Evolutionary conservation across 2,888 invertebrate genomes (phyloP).

Genomic region (Chalcosyrphus nemorum): DNA sequence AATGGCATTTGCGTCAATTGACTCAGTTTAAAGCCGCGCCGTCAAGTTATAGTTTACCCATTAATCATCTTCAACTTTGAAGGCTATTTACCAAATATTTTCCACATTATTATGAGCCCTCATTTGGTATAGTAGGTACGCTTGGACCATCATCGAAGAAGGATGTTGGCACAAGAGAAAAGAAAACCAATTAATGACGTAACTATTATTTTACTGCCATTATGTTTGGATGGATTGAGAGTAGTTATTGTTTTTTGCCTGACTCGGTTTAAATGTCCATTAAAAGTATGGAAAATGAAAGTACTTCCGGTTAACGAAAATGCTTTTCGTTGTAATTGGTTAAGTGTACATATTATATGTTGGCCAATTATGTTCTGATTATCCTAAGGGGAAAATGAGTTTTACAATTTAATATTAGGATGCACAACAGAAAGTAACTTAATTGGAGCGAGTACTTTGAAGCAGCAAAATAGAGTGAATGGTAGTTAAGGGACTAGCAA

Average conservation of each 20-base stretch:
- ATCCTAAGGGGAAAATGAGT: neutral
- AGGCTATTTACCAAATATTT: constrained; percentile 40
- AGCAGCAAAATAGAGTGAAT: no score
- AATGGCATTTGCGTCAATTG: constrained; percentile 11
- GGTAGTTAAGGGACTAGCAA: no score
- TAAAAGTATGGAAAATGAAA: constrained; percentile 21
- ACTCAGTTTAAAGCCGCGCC: constrained; percentile 23
- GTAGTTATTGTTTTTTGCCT: neutral
- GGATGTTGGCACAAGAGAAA: constrained; percentile 24
- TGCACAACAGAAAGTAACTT: no score
- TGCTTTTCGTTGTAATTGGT: neutral
- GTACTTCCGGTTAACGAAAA: constrained; percentile 28
- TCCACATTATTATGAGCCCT: neutral
- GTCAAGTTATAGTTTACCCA: neutral
- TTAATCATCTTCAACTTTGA: constrained; percentile 31
- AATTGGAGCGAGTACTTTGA: no score
- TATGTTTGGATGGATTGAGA: constrained; percentile 6
- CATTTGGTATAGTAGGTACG: no score
- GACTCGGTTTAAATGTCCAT: constrained; percentile 36
- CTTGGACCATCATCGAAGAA: neutral
- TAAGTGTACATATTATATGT: neutral
- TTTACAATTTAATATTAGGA: no score
- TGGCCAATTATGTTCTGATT: neutral
- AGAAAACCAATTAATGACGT: constrained; percentile 32
- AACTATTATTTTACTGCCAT: constrained; percentile 21